These are phyloP conservation scores for Styela plicata DNA, from an alignment of 23 tunicate genomes.

Conservation along the genomic window DNA sequence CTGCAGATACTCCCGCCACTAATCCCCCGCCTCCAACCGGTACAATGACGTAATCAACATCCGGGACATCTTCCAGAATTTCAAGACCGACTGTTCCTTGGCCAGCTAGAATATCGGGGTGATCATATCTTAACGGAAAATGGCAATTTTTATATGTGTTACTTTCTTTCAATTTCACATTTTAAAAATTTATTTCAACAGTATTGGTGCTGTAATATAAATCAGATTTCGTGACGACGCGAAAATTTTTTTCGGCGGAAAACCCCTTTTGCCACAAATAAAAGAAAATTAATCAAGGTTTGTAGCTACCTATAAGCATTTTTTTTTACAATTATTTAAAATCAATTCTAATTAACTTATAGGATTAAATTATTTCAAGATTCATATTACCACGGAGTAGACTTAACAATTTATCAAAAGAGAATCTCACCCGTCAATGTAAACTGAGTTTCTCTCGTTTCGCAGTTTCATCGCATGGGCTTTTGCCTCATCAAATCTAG, in stretches of 20 bases:
- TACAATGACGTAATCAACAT: constrained; percentile 84
- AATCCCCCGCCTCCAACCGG: constrained; percentile 99
- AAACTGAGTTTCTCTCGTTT: constrained; percentile 45
- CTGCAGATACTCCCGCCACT: constrained; percentile 82
- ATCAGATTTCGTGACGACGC: no score
- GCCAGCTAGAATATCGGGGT: constrained; percentile 93
- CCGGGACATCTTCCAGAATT: constrained; percentile 85
- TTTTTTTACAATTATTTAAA: no score
- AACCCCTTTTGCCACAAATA: no score
- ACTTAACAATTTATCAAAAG: not conserved
- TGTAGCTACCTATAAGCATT: no score
- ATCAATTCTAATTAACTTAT: no score
- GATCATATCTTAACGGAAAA: constrained; percentile 99
- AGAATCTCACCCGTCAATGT: constrained; percentile 97
- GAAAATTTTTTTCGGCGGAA: no score
- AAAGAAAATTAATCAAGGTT: no score
- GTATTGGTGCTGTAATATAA: no score
- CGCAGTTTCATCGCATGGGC: constrained; percentile 68
- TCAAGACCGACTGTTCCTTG: constrained; percentile 96
- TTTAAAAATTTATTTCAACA: no score
- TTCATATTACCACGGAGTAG: not conserved
- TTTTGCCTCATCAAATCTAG: constrained; percentile 76
- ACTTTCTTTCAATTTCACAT: no score
- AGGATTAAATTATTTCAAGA: no score
- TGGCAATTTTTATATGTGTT: no score